Conservation (phyloP, 2,797 vertebrate species). For the Coracias cyanogaster region DNA sequence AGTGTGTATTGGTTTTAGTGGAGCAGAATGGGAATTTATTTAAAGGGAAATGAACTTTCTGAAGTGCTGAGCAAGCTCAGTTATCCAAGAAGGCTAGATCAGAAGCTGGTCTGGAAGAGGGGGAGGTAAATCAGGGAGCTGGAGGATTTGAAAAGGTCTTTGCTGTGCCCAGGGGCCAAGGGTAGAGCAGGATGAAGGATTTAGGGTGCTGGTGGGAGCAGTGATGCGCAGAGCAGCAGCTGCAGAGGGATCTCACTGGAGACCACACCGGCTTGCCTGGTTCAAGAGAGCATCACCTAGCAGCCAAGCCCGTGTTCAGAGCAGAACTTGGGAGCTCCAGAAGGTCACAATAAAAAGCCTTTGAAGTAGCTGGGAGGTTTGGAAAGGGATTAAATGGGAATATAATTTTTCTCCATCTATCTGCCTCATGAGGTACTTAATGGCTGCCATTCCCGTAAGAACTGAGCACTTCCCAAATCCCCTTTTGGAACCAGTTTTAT, state of each 20-base stretch:
- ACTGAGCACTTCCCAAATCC: not conserved
- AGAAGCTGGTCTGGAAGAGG: not conserved
- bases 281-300: not conserved
- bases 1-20: not conserved
- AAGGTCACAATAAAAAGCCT: not conserved
- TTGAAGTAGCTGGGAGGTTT: not conserved
- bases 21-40: not conserved
- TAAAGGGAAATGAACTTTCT: not conserved
- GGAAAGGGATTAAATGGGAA: not conserved
- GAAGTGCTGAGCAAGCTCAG: not conserved
- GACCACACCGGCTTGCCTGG: not conserved
- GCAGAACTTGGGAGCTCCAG: not conserved
- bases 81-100: too few relatives aligned
- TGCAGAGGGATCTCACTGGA: not conserved
- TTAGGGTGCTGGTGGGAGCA: not conserved
- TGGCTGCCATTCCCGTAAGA: not conserved
- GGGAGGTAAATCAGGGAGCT: not conserved
- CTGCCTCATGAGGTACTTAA: not conserved
- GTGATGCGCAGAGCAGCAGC: not conserved
- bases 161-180: not conserved
- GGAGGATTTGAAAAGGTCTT: not conserved
- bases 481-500: not conserved
- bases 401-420: not conserved
- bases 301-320: rapidly evolving
- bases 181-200: not conserved